These are phyloP conservation scores for Hypanus sabinus DNA, from an alignment of 2,113 vertebrate species.

Conservation along the genomic window DNA sequence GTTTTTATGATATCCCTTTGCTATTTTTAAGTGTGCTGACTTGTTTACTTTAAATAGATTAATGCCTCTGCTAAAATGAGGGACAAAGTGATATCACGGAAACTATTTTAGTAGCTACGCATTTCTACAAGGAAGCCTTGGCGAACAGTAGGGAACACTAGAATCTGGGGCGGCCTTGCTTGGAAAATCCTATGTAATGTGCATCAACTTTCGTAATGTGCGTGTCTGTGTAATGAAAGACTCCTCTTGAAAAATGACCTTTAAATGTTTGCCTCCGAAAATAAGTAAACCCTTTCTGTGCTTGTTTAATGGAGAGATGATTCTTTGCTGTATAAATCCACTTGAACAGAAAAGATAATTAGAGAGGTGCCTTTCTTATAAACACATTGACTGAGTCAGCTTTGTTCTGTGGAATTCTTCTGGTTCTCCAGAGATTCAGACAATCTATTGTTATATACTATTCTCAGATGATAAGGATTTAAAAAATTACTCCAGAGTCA, in stretches of 20 bases:
- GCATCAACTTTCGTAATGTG: background rate
- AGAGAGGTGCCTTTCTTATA: background rate
- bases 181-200: background rate
- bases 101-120: background rate
- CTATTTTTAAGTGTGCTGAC: background rate
- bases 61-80: slow-evolving; percentile 10
- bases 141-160: background rate
- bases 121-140: background rate
- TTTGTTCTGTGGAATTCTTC: background rate
- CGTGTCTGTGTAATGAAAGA: background rate
- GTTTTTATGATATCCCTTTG: background rate
- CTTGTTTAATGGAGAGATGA: no score
- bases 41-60: background rate
- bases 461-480: background rate
- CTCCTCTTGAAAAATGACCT: background rate
- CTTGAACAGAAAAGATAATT: background rate
- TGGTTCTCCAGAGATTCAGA: background rate
- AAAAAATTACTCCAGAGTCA: background rate
- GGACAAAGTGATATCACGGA: background rate
- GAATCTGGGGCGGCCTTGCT: background rate
- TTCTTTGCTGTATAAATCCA: no score
- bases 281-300: background rate
- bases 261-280: background rate
- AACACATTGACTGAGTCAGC: background rate
- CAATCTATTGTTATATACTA: background rate